Evolutionary conservation across 2,113 vertebrate species (phyloP).

Genomic region (Percina caprodes): DNA sequence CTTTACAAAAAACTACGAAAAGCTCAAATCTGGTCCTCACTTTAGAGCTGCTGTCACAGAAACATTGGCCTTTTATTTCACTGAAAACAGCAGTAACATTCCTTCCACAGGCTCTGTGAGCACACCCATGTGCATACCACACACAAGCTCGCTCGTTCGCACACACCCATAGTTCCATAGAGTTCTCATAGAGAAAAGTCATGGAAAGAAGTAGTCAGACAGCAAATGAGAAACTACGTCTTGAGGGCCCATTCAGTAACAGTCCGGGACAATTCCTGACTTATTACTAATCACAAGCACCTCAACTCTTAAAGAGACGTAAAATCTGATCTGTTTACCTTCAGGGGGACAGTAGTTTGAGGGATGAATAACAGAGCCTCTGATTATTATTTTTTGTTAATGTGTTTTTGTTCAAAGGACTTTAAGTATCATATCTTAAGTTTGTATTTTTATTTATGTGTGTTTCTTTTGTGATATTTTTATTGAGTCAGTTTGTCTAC

Average conservation of each 20-base stretch:
- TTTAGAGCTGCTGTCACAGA: background rate
- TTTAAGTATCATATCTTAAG: too few relatives aligned
- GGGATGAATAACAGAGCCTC: background rate
- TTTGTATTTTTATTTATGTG: too few relatives aligned
- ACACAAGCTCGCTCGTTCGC: background rate
- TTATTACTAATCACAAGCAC: background rate
- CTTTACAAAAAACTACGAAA: background rate
- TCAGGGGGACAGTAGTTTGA: too few relatives aligned
- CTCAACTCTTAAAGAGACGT: background rate
- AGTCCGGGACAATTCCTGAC: background rate
- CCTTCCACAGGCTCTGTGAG: background rate
- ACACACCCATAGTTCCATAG: conserved; percentile 6
- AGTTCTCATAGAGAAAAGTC: conserved; percentile 24
- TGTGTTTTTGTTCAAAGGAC: too few relatives aligned
- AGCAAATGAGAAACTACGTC: conserved; percentile 24
- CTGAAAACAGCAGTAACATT: background rate
- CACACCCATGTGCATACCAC: conserved; percentile 35
- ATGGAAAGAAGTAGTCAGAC: conserved; percentile 64
- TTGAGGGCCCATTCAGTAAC: background rate
- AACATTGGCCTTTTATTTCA: background rate
- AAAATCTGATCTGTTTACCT: background rate
- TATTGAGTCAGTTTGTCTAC: too few relatives aligned
- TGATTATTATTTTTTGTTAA: too few relatives aligned
- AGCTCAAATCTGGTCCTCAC: background rate
- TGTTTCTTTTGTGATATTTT: too few relatives aligned